Conservation (phyloP, 2,797 vertebrate species). For the Columba guinea region DNA sequence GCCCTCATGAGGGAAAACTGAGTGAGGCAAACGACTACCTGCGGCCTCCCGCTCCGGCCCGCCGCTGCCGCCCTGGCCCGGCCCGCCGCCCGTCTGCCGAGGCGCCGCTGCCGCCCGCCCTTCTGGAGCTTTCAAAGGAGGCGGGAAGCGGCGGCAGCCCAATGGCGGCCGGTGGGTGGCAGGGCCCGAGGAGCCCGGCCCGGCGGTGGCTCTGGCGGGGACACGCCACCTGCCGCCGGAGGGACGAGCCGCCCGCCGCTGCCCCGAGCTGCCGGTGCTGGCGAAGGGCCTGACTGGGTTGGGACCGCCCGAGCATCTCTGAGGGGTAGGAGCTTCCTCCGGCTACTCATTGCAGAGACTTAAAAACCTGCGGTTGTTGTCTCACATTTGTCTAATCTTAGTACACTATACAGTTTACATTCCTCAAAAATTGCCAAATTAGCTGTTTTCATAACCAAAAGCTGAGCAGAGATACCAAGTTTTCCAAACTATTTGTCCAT, state of each 20-base stretch:
- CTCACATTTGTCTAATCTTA: neutral
- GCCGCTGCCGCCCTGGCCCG: accelerated
- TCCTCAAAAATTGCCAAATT: neutral
- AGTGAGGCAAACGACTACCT: neutral
- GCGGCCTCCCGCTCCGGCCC: neutral
- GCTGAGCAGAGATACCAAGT: neutral
- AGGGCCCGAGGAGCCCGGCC: neutral
- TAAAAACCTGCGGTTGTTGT: neutral
- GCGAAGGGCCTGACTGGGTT: accelerated
- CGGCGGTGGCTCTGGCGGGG: neutral
- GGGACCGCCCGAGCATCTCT: neutral
- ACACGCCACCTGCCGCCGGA: no score
- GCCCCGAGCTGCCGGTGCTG: no score
- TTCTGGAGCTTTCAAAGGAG: slow-evolving; percentile 36
- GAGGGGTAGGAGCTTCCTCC: neutral
- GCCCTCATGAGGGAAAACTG: accelerated
- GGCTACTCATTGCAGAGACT: neutral
- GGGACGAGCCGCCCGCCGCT: accelerated
- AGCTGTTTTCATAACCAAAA: neutral
- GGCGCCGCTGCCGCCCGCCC: neutral
- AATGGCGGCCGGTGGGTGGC: no score
- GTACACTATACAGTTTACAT: neutral
- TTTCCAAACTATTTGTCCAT: neutral
- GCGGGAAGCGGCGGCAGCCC: slow-evolving; percentile 1
- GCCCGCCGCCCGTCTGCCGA: neutral